Evolutionary conservation across 1,140 invertebrate genomes (phyloP).

Genomic region (Zelostemma sp.): DNA sequence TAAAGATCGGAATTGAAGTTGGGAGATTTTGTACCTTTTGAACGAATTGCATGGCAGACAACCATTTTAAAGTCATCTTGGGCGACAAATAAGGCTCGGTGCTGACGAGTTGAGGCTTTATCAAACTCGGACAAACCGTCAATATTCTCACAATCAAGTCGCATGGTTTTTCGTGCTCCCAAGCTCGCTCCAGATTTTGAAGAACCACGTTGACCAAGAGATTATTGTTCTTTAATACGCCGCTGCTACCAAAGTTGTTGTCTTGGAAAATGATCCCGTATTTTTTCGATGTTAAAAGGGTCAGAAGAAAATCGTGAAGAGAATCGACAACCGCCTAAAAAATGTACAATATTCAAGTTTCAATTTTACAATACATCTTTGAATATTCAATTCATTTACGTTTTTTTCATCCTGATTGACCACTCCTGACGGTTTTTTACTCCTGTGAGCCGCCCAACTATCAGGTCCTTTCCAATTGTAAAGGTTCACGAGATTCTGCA

Average conservation of each 20-base stretch:
- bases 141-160: conserved; percentile 78
- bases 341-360: conserved; percentile 13
- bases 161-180: conserved; percentile 75
- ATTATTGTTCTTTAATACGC: conserved; percentile 71
- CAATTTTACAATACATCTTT: not conserved
- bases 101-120: conserved; percentile 73
- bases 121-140: conserved; percentile 79
- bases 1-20: not conserved
- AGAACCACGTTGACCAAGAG: conserved; percentile 75
- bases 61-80: conserved; percentile 73
- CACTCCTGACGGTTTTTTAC: conserved; percentile 47
- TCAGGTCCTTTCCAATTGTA: conserved; percentile 82
- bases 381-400: conserved; percentile 56
- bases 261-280: conserved; percentile 79
- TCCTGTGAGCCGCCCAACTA: conserved; percentile 60
- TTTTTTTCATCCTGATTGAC: conserved; percentile 67
- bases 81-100: conserved; percentile 74
- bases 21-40: conserved; percentile 58
- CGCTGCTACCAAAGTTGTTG: conserved; percentile 70
- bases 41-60: conserved; percentile 70
- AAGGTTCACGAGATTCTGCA: conserved; percentile 77
- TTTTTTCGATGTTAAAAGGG: conserved; percentile 78
- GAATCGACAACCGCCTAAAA: conserved; percentile 69
- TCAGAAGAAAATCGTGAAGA: conserved; percentile 76
- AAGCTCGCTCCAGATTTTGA: conserved; percentile 75